phyloP scores from a whole-genome alignment of 2,888 invertebrate species.

The Argynnis bischoffii region DNA sequence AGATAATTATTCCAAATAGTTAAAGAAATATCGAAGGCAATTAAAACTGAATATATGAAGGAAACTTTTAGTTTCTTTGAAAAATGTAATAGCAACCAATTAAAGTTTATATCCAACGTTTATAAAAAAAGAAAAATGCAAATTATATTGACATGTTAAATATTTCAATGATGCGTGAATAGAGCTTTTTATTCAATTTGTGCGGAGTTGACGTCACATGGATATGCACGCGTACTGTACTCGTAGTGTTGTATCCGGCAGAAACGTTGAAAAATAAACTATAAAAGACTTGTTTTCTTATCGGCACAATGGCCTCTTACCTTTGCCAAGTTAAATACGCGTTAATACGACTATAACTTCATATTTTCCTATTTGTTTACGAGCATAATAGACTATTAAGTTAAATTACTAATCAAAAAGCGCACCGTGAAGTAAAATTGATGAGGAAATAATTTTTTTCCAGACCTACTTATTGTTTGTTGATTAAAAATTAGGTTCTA shows the following conservation, averaged over 20 bases:
- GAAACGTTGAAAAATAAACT: conserved; percentile 17
- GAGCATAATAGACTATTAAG: conserved; percentile 56
- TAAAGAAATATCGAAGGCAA: no score
- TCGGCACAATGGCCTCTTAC: conserved; percentile 31
- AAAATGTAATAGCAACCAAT: no score
- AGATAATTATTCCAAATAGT: no score
- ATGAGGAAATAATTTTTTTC: conserved; percentile 43
- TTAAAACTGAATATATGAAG: no score
- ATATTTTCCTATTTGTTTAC: conserved; percentile 66
- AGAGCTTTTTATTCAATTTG: background rate
- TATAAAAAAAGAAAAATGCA: conserved; percentile 1
- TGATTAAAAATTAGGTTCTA: conserved; percentile 22
- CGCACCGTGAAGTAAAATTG: conserved; percentile 43
- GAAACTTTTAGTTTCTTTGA: no score
- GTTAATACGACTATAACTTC: conserved; percentile 59
- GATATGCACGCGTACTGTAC: conserved; percentile 5
- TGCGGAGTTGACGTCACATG: conserved; percentile 10
- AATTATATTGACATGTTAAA: conserved; percentile 1
- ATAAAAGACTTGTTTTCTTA: conserved; percentile 20
- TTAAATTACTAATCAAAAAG: conserved; percentile 49
- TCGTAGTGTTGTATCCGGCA: background rate
- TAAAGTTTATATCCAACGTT: no score
- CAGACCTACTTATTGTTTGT: conserved; percentile 15
- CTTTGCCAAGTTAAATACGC: conserved; percentile 46
- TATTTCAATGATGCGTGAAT: conserved; percentile 1